Evolutionary conservation across 2,113 vertebrate species (phyloP).

Genomic region (Dipodomys ordii): DNA sequence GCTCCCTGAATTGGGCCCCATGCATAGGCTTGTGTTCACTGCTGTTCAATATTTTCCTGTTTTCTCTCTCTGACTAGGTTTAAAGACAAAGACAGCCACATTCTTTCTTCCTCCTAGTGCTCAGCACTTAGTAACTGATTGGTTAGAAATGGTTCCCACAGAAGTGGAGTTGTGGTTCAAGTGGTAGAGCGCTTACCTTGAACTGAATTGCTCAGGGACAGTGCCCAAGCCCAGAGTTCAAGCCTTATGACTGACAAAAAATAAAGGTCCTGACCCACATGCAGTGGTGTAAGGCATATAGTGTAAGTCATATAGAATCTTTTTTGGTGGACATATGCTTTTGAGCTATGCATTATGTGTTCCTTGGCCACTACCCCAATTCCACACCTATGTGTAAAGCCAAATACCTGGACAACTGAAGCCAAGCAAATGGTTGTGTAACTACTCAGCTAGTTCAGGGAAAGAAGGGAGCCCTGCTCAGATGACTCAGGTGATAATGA

Average conservation of each 20-base stretch:
- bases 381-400: constrained; percentile 26
- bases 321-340: background rate
- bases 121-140: background rate
- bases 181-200: no score
- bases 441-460: constrained; percentile 21
- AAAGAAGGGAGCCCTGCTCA: background rate
- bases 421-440: constrained; percentile 30
- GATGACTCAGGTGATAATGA: constrained; percentile 34
- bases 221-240: no score
- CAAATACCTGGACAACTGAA: constrained; percentile 31
- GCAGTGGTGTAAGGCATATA: no score
- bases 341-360: background rate
- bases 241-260: no score
- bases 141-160: background rate
- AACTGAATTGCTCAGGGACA: no score
- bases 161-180: constrained; percentile 21
- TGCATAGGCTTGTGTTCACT: background rate
- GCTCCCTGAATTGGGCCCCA: background rate
- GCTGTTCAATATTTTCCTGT: background rate
- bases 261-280: no score
- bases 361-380: constrained; percentile 43
- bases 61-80: background rate
- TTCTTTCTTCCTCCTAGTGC: background rate
- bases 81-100: constrained; percentile 8
- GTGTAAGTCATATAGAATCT: constrained; percentile 14